These are phyloP conservation scores for Acronicta psi DNA, from an alignment of 2,888 invertebrate species.

Conservation along the genomic window DNA sequence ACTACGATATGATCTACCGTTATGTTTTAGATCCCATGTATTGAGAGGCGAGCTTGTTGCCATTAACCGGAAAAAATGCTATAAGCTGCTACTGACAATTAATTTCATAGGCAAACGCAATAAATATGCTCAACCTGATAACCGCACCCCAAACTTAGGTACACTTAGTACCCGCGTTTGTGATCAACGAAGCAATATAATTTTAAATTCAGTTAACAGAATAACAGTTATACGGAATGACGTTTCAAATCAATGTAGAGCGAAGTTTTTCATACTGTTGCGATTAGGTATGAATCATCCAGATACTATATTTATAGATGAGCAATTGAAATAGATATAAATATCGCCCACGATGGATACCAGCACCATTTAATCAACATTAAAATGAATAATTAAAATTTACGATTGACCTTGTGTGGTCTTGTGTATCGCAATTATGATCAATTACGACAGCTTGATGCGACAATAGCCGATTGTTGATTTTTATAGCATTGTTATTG, in stretches of 20 bases:
- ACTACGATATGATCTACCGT: too few relatives aligned
- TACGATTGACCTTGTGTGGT: constrained; percentile 23
- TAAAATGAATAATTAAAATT: constrained; percentile 54
- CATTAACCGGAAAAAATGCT: too few relatives aligned
- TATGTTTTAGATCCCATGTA: too few relatives aligned
- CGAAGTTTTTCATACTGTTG: constrained; percentile 22
- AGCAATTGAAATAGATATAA: constrained; percentile 47
- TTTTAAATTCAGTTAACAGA: constrained; percentile 11
- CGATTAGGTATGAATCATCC: constrained; percentile 35
- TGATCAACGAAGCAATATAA: neutral
- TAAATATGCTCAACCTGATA: too few relatives aligned
- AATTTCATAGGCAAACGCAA: too few relatives aligned
- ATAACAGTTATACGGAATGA: constrained; percentile 17
- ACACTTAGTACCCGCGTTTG: too few relatives aligned
- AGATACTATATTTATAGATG: constrained; percentile 31
- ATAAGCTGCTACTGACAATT: too few relatives aligned
- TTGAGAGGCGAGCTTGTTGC: too few relatives aligned
- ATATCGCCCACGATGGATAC: constrained; percentile 63
- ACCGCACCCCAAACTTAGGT: too few relatives aligned
- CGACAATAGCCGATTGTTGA: constrained; percentile 9
- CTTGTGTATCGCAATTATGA: constrained; percentile 31
- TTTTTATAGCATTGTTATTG: neutral
- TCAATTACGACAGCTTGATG: constrained; percentile 23
- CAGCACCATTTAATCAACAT: constrained; percentile 53
- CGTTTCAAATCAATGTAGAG: constrained; percentile 18